Conservation (phyloP, 2,797 vertebrate species). For the Prionace glauca region DNA sequence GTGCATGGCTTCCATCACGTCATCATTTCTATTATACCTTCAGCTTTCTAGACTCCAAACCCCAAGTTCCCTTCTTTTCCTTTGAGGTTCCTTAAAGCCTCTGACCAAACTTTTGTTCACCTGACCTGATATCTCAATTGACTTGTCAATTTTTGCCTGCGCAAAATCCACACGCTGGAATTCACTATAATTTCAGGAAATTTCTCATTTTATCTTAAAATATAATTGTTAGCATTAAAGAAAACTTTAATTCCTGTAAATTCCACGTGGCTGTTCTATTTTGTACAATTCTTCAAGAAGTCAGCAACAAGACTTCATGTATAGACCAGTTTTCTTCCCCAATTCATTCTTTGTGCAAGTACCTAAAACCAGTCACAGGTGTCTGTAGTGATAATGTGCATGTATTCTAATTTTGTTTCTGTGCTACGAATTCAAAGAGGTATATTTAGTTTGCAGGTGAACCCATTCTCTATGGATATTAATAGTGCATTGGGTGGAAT, state of each 20-base stretch:
- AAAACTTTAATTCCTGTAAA: not conserved
- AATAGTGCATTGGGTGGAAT: not conserved
- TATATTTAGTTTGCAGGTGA: not conserved
- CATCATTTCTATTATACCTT: not conserved
- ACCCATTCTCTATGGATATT: not conserved
- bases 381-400: not conserved
- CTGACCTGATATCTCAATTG: not conserved
- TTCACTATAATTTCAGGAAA: not conserved
- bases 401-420: not conserved
- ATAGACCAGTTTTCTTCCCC: not conserved
- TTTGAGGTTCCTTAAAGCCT: not conserved
- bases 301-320: not conserved
- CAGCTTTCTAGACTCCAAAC: not conserved
- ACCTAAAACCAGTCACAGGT: not conserved
- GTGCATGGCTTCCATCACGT: not conserved
- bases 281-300: not conserved
- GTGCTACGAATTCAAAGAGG: not conserved
- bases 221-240: not conserved
- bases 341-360: not conserved
- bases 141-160: not conserved
- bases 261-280: not conserved
- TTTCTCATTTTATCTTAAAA: not conserved
- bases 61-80: not conserved
- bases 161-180: not conserved
- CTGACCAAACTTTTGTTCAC: not conserved